Evolutionary conservation across 1,140 invertebrate genomes (phyloP), one percentile per base, ranked within the genome.

Genomic region (Temnothorax nylanderi): DNA sequence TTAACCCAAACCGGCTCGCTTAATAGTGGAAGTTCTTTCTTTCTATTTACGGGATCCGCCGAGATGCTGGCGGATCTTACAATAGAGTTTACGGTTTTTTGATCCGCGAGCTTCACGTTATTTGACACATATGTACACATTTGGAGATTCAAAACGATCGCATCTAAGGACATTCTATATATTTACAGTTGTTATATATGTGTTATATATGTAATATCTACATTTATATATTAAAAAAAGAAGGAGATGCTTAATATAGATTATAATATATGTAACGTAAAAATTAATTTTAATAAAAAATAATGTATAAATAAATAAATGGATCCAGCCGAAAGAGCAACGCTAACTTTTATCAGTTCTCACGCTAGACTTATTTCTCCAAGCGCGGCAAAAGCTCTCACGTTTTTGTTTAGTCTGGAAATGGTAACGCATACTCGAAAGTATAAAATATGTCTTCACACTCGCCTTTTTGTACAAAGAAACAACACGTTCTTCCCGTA

Each of bases 1-100:
- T 76, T 60, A 87, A 77, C 78, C 32, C 87, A 69, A 89, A 77
- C 64, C 77, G 74, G 77, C 72, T 75, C 44, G 37, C 62, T 76
- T 85, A 65, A 47, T 41, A 56, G 54, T 58, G 60, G 51, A 65
- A 84, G 76, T 81, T 62, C 80, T 86, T 82, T 81, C 71, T 78
- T 87, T 54, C 76, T 76, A 84, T 84, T 84, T 71, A 71, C 49
- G 10, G 41, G 26, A 54, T 69, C 11, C 49, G n/a, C 65, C 58
- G 58, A 26, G 26, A 85, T 85, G 82, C 77, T 85, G 82, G 58
- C 72, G 44, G 82, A 85, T 77, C 82, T 85, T 85, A 75, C 74
- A 85, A 85, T 85, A 34, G 74, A 32, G 60, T 21, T 76, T 78
- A 85, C 60, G 75, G 47, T 51, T 85, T 78, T 78, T 54, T 78